Evolutionary conservation across 2,888 invertebrate species (phyloP).

Genomic region (Ormia ochracea): DNA sequence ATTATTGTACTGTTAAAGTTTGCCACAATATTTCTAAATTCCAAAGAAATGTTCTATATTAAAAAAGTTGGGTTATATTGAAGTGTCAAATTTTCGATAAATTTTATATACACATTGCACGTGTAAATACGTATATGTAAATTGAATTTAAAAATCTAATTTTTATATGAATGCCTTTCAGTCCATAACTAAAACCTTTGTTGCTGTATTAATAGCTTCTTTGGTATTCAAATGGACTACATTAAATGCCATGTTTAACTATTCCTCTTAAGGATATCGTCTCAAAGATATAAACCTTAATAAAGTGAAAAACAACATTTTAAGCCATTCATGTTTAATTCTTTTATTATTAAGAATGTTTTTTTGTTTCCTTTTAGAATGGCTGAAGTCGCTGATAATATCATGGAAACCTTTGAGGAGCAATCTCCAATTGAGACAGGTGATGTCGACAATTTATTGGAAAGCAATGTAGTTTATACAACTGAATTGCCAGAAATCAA

Average conservation of each 20-base stretch:
- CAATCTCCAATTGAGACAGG: conserved; percentile 72
- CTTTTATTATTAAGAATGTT: background rate
- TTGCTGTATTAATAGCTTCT: background rate
- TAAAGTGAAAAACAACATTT: conserved; percentile 59
- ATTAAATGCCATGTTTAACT: conserved; percentile 56
- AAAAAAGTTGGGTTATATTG: too few species aligned
- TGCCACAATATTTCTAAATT: too few species aligned
- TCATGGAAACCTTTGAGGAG: conserved; percentile 74
- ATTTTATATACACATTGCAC: too few species aligned
- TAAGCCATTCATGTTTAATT: background rate
- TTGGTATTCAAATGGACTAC: conserved; percentile 62
- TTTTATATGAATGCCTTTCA: too few species aligned
- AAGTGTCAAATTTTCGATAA: too few species aligned
- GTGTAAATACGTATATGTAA: too few species aligned
- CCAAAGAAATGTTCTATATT: too few species aligned
- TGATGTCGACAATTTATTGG: conserved; percentile 66
- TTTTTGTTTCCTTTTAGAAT: conserved; percentile 68
- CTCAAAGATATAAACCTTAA: conserved; percentile 62
- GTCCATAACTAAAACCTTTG: conserved; percentile 59
- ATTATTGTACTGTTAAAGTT: too few species aligned
- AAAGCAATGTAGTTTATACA: conserved; percentile 61
- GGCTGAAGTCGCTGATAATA: conserved; percentile 75
- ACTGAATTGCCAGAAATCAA: background rate
- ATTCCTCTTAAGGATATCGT: conserved; percentile 64
- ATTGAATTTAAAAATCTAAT: too few species aligned